phyloP scores from a whole-genome alignment of 2,797 vertebrate species.

The Moxostoma hubbsi region DNA sequence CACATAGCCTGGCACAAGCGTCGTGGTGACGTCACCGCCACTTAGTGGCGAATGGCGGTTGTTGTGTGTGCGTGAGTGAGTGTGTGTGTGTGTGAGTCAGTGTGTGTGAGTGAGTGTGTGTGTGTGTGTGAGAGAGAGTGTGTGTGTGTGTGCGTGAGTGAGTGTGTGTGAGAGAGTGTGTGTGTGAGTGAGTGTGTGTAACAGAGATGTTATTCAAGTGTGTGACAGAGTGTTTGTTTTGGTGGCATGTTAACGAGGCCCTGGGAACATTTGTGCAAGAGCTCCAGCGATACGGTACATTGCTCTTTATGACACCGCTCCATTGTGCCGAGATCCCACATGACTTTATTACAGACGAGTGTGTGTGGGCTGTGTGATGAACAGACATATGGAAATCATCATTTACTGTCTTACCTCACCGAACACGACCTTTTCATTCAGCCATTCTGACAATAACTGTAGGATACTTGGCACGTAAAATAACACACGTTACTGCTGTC shows the following conservation, averaged over 20 bases:
- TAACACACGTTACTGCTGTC: no score
- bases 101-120: no score
- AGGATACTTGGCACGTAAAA: no score
- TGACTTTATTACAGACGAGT: conserved; percentile 33
- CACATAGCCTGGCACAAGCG: no score
- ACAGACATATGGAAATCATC: conserved; percentile 39
- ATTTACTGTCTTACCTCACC: conserved; percentile 22
- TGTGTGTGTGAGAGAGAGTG: conserved; percentile 1
- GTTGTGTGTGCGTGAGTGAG: no score
- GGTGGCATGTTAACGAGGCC: conserved; percentile 40
- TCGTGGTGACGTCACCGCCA: no score
- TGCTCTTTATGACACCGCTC: conserved; percentile 52
- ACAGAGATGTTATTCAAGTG: neutral
- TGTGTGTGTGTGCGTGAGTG: no score
- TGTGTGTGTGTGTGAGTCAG: no score
- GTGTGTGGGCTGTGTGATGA: conserved; percentile 20
- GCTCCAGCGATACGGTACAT: conserved; percentile 52
- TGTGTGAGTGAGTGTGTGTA: neutral
- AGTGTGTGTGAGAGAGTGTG: no score
- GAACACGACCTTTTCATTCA: conserved; percentile 25
- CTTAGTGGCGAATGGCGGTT: no score
- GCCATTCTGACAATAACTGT: neutral
- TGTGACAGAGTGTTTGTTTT: conserved; percentile 53
- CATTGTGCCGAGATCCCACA: conserved; percentile 36
- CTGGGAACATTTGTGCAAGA: conserved; percentile 38